Evolutionary conservation across 2,113 vertebrate species (phyloP), one percentile per base, ranked within the genome.

Genomic region (Rhinoderma darwinii): DNA sequence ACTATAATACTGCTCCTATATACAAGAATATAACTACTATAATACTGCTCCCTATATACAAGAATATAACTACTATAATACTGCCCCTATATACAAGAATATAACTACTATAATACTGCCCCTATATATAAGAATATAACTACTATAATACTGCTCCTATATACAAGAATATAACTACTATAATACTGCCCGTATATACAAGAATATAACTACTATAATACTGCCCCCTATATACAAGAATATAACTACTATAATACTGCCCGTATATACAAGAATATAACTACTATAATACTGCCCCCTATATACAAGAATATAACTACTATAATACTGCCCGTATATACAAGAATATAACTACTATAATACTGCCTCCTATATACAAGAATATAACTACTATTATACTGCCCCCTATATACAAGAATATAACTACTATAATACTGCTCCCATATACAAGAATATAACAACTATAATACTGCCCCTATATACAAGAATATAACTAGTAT

Each of bases 301-400:
- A 61, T 61, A 10, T 27, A 61, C 56, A 61, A 61, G 56, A 61
- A 61, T 66, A 66, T 66, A 66, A 66, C 61, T 66, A 66, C 61
- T 66, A 66, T 66, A 66, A 66, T 66, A 66, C 61, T 66, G 61
- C 61, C 22, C 61, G 27, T 66, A 66, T 66, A 30, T 66, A 66
- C 61, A 66, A 66, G 61, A 66, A 66, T 66, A 66, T 66, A 66
- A 66, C 27, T 66, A 66, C 61, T 66, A 66, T 32, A 66, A 66
- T 32, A 66, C 30, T 66, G 27, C 27, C 61, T n/a, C n/a, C 61
- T 32, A 66, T 66, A 30, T 66, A 66, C 61, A 66, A 66, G 61
- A 32, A 30, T 66, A 66, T 66, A 32, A 66, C 27, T 66, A 32
- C 61, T 66, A 32, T 66, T 32, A 66, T 66, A 66, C 61, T 66